phyloP scores from a whole-genome alignment of 2,113 vertebrate species.

The Sturnus vulgaris region DNA sequence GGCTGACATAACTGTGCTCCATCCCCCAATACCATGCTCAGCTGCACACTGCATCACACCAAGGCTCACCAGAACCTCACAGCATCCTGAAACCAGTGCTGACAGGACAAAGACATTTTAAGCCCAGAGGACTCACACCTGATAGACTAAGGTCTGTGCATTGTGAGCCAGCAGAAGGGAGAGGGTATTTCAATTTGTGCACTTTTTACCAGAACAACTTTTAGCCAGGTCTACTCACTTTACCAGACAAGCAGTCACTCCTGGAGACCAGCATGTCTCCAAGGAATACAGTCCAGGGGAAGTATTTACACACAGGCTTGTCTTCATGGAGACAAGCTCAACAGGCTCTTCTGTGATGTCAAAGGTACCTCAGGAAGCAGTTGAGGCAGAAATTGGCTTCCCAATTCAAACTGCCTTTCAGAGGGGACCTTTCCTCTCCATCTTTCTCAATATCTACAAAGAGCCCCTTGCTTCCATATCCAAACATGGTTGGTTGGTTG shows the following conservation, averaged over 20 bases:
- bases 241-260: background rate
- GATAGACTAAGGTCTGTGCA: background rate
- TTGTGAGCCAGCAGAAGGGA: background rate
- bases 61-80: background rate
- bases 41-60: background rate
- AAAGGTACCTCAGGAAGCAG: background rate
- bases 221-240: background rate
- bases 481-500: background rate
- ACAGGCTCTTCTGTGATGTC: background rate
- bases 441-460: background rate
- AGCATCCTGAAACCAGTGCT: background rate
- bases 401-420: background rate
- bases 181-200: background rate
- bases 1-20: background rate
- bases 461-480: background rate
- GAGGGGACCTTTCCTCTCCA: background rate
- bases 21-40: fast-evolving
- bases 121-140: background rate
- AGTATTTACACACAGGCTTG: background rate
- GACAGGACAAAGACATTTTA: background rate
- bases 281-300: background rate
- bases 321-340: background rate
- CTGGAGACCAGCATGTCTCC: background rate
- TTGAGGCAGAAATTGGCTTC: background rate
- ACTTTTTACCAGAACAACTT: background rate